Evolutionary conservation across 2,888 invertebrate species (phyloP), one percentile per base, ranked within the genome.

Genomic region (Agonum fuliginosum): DNA sequence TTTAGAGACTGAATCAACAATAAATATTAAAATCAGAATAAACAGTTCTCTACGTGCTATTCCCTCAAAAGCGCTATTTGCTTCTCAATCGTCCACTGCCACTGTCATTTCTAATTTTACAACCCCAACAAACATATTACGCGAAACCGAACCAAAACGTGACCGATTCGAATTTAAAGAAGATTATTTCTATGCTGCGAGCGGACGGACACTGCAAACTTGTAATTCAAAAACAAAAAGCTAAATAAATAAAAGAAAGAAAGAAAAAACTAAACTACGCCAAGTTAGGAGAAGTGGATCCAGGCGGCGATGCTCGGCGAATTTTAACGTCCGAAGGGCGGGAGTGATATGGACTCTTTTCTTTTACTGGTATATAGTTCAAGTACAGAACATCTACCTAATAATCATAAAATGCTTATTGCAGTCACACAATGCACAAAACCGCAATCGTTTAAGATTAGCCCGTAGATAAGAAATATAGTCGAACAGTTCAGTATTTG

Each of bases 101-200:
- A 54, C 30, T 62, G 30, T 62, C 30, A 30, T 30, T 62, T 62
- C 30, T 62, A 62, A 62, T 62, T 62, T 62, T 30, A 30, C 30
- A 58, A 30, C 58, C 30, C 27, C 58, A 67, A 41, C 67, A 67
- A 67, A 67, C 41, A 67, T 67, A 67, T 67, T 67, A 27, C 54
- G 34, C 37, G 37, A 24, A 72, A 51, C 51, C 43, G 19, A 73
- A 62, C 62, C 12, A 43, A 73, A 24, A 62, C 73, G 73, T 73
- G 73, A 73, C 73, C 43, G 48, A 73, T 73, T 41, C 73, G 73
- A 54, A 58, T 73, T 73, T 43, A 62, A 73, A 73, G 24, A 24
- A 54, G 43, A 73, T 73, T 73, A 73, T 58, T 73, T 62, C 73
- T 41, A 73, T 73, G 41, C 73, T 72, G 14, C 17, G n/a, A 34